phyloP scores from a whole-genome alignment of 1,140 invertebrate genomes.

The Zaprionus gabonicus region DNA sequence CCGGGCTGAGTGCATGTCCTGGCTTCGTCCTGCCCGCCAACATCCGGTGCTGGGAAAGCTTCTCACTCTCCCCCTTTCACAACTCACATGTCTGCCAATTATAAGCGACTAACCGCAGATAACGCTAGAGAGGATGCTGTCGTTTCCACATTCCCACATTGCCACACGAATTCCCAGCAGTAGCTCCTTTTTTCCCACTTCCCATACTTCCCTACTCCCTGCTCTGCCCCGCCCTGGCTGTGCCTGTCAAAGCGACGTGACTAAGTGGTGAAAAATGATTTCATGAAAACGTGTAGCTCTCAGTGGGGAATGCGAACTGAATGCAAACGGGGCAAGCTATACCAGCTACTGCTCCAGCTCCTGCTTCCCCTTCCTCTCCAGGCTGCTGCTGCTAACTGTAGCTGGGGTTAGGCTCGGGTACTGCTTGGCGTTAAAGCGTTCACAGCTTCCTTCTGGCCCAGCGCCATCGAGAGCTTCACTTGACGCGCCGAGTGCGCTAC shows the following conservation, averaged over 20 bases:
- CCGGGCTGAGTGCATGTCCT: background rate
- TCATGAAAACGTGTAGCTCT: slow-evolving; percentile 79
- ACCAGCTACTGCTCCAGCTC: background rate
- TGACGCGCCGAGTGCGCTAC: slow-evolving; percentile 44
- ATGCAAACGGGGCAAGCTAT: slow-evolving; percentile 46
- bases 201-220: background rate
- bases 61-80: slow-evolving; percentile 21
- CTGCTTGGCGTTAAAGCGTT: slow-evolving; percentile 47
- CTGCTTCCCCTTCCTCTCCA: too few relatives aligned
- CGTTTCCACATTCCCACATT: slow-evolving; percentile 49
- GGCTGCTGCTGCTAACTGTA: too few relatives aligned
- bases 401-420: background rate
- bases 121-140: slow-evolving; percentile 73
- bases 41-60: slow-evolving; percentile 53
- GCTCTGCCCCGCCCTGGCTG: slow-evolving; percentile 17
- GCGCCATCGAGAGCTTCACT: slow-evolving; percentile 40
- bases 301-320: slow-evolving; percentile 65
- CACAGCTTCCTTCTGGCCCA: slow-evolving; percentile 47
- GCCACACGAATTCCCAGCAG: slow-evolving; percentile 16
- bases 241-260: slow-evolving; percentile 79
- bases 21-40: background rate
- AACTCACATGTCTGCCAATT: slow-evolving; percentile 79
- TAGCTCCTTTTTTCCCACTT: background rate
- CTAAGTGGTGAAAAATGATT: slow-evolving; percentile 83
- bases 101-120: slow-evolving; percentile 82